Percentiles rank a stretch among this genome's conserved stretches.
These are phyloP conservation scores for Dryobota labecula DNA, from an alignment of 2,888 invertebrate species.

Conservation along the genomic window DNA sequence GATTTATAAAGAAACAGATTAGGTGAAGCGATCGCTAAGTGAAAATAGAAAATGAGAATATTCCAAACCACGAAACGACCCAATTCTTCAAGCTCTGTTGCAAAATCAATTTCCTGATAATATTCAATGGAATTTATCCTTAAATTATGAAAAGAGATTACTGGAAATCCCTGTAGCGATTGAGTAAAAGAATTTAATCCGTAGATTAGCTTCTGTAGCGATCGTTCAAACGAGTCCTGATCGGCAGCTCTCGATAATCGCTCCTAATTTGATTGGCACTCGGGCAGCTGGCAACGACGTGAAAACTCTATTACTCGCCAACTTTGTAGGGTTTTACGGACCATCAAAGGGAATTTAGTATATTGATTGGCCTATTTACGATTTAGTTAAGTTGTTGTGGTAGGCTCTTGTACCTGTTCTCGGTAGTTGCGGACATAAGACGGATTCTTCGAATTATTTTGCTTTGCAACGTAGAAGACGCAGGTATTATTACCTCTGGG, in stretches of 20 bases:
- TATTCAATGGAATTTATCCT: constrained; percentile 52
- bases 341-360: constrained; percentile 74
- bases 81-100: constrained; percentile 44
- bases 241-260: constrained; percentile 80
- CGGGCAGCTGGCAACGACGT: constrained; percentile 84
- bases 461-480: not conserved
- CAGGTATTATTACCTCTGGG: not conserved
- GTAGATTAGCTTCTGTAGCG: constrained; percentile 76
- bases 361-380: constrained; percentile 77
- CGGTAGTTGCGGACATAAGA: not conserved
- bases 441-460: constrained; percentile 24
- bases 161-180: constrained; percentile 69
- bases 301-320: constrained; percentile 83
- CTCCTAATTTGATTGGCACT: constrained; percentile 87
- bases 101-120: constrained; percentile 62
- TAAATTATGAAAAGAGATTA: constrained; percentile 61
- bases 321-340: constrained; percentile 78
- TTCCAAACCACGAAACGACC: constrained; percentile 19
- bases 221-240: constrained; percentile 77
- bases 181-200: constrained; percentile 80
- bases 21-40: constrained; percentile 17
- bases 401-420: constrained; percentile 39
- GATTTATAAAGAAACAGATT: constrained; percentile 12
- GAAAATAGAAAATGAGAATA: constrained; percentile 33
- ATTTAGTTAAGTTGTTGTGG: constrained; percentile 51